Evolutionary conservation across 2,797 vertebrate species (phyloP).

Genomic region (Harpagifer antarcticus): DNA sequence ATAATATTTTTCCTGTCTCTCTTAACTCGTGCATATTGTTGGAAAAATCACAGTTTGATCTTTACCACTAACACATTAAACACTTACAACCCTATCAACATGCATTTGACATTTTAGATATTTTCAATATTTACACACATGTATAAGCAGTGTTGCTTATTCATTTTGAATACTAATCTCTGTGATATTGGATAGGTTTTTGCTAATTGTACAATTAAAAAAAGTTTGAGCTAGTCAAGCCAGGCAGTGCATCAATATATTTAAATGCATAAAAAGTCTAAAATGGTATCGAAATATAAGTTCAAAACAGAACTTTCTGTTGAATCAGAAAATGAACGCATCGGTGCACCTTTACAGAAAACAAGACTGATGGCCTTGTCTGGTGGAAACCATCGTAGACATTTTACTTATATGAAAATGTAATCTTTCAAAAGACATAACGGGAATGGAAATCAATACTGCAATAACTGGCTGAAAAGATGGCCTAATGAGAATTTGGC

Average conservation of each 20-base stretch:
- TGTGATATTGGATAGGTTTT: background rate
- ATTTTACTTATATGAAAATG: slow-evolving; percentile 81
- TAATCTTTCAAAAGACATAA: slow-evolving; percentile 76
- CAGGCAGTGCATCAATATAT: background rate
- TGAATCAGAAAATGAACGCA: slow-evolving; percentile 34
- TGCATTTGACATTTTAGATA: background rate
- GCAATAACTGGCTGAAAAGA: slow-evolving; percentile 70
- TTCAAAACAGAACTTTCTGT: slow-evolving; percentile 1
- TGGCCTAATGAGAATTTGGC: slow-evolving; percentile 71
- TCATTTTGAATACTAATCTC: background rate
- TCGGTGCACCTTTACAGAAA: slow-evolving; percentile 1
- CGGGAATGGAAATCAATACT: slow-evolving; percentile 75
- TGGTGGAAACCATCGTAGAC: slow-evolving; percentile 29
- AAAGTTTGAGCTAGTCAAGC: background rate
- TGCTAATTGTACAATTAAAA: background rate
- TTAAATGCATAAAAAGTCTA: slow-evolving; percentile 19
- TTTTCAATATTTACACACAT: background rate
- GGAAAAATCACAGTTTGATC: background rate
- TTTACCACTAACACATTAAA: slow-evolving; percentile 1
- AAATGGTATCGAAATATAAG: slow-evolving; percentile 4
- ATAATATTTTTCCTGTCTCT: background rate
- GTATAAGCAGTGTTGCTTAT: background rate
- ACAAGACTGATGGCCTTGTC: background rate
- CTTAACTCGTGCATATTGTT: background rate
- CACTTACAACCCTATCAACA: background rate